Conservation (phyloP, 2,888 invertebrate genomes). For the Alsophila aescularia region DNA sequence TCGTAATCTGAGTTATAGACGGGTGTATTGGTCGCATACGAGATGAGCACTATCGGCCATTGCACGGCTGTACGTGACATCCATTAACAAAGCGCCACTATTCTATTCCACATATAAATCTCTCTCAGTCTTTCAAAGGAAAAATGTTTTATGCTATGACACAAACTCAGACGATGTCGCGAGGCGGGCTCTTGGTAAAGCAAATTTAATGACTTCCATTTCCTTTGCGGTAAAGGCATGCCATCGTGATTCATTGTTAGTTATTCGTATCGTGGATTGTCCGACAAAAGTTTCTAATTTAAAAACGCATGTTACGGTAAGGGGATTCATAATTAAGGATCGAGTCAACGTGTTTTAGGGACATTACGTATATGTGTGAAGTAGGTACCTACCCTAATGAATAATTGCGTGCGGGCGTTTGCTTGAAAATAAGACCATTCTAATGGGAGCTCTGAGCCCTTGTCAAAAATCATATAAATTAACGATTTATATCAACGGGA, state of each 20-base stretch:
- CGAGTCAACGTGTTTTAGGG: not conserved
- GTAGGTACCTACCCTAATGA: conserved; percentile 4
- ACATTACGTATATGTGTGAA: too few species aligned
- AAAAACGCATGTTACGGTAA: not conserved
- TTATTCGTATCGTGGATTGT: too few species aligned
- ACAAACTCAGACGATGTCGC: conserved; percentile 16
- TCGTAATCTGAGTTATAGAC: conserved; percentile 63
- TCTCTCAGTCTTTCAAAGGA: conserved; percentile 49
- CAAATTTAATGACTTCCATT: conserved; percentile 21
- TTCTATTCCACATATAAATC: too few species aligned
- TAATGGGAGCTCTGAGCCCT: conserved; percentile 30
- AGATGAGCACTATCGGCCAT: conserved; percentile 66
- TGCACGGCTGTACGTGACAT: conserved; percentile 65
- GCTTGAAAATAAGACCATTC: conserved; percentile 27
- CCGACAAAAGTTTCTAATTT: not conserved
- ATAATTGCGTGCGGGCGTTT: conserved; percentile 23
- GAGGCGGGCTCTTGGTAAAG: not conserved
- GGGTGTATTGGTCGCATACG: conserved; percentile 65
- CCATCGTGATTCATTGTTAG: conserved; percentile 16
- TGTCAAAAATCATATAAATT: conserved; percentile 1
- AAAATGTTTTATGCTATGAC: conserved; percentile 46
- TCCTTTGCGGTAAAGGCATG: conserved; percentile 13
- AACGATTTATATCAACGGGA: too few species aligned
- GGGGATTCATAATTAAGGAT: not conserved
- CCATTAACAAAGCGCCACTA: conserved; percentile 56